A percentile compares a stretch with the other conserved stretches of the same genome.
phyloP scores from a whole-genome alignment of 2,888 invertebrate species.

The Plagodis pulveraria region DNA sequence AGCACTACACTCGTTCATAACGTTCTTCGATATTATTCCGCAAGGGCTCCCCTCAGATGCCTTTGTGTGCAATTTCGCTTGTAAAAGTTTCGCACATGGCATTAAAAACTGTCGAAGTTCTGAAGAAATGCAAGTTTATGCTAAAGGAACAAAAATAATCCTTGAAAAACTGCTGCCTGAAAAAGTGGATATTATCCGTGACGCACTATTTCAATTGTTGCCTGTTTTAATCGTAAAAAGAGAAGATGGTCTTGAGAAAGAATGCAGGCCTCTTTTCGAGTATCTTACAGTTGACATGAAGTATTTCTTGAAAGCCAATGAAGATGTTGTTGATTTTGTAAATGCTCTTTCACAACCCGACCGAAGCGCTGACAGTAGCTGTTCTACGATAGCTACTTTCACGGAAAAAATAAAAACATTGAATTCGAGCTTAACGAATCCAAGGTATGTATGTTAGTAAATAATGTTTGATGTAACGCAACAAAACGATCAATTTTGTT shows the following conservation, averaged over 20 bases:
- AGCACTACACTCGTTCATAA: conserved; percentile 83
- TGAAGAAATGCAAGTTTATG: conserved; percentile 55
- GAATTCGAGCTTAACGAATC: conserved; percentile 54
- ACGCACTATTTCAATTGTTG: conserved; percentile 80
- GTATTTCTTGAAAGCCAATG: conserved; percentile 61
- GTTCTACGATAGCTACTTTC: conserved; percentile 51
- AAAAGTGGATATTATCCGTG: conserved; percentile 68
- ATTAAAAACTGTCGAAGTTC: conserved; percentile 67
- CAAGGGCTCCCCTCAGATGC: conserved; percentile 72
- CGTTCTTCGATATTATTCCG: conserved; percentile 75
- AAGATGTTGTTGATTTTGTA: conserved; percentile 68
- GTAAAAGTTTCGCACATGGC: conserved; percentile 80
- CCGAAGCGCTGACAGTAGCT: conserved; percentile 35
- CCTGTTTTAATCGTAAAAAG: conserved; percentile 78
- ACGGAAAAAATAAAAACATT: conserved; percentile 58
- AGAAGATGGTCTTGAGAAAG: conserved; percentile 54
- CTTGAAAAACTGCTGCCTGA: conserved; percentile 69
- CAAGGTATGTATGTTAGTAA: conserved; percentile 72
- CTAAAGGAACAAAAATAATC: conserved; percentile 72
- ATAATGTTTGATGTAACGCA: too few relatives aligned
- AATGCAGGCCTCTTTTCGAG: conserved; percentile 72
- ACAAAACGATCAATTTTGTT: too few relatives aligned
- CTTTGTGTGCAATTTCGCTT: conserved; percentile 84
- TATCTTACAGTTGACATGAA: conserved; percentile 82
- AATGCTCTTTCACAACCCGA: conserved; percentile 43